Evolutionary conservation across 2,113 vertebrate species (phyloP).

Genomic region (Aleadryas rufinucha): DNA sequence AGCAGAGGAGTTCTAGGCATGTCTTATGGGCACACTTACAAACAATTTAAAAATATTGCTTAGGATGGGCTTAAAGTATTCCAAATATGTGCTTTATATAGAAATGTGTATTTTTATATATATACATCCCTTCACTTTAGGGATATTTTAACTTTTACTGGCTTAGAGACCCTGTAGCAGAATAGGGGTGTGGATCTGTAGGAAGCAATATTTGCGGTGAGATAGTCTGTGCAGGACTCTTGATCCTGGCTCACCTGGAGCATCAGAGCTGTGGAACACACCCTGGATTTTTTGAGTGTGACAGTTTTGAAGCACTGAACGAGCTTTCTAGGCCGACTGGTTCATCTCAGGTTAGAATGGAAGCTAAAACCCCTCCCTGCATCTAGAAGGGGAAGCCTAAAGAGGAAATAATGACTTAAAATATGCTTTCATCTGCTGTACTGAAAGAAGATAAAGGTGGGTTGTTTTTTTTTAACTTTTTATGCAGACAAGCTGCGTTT

Average conservation of each 20-base stretch:
- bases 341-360: not conserved
- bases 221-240: not conserved
- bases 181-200: not conserved
- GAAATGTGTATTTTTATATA: not conserved
- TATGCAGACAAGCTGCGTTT: not conserved
- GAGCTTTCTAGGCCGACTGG: not conserved
- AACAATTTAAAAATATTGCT: not conserved
- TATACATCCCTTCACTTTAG: not conserved
- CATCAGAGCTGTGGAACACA: not conserved
- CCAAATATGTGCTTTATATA: not conserved
- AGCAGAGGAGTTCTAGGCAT: not conserved
- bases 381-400: not conserved
- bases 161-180: not conserved
- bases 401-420: conserved; percentile 12
- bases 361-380: not conserved
- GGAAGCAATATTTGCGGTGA: not conserved
- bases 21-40: not conserved
- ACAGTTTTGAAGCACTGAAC: not conserved
- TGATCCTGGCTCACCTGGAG: not conserved
- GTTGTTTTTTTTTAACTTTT: not conserved
- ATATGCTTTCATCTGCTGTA: not conserved
- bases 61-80: not conserved
- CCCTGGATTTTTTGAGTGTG: not conserved
- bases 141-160: not conserved
- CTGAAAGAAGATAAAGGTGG: not conserved